A percentile compares a stretch with the other conserved stretches of the same genome.
phyloP scores from a whole-genome alignment of 2,888 invertebrate species.

The Adela reaumurella region DNA sequence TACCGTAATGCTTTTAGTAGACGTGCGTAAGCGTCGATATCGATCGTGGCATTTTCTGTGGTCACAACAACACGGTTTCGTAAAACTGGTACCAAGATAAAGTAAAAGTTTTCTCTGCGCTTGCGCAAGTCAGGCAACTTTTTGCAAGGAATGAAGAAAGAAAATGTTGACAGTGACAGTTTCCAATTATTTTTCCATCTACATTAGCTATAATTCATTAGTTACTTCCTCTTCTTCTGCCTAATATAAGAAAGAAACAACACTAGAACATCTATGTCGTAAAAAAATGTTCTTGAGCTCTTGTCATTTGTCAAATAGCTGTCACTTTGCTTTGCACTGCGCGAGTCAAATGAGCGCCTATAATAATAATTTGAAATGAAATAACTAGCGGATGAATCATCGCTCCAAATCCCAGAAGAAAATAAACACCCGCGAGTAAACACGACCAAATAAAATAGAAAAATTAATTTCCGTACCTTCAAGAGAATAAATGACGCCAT shows the following conservation, averaged over 20 bases:
- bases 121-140: too few relatives aligned
- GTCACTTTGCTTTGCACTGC: background rate
- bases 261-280: background rate
- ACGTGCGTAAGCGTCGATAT: too few relatives aligned
- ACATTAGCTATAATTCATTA: too few relatives aligned
- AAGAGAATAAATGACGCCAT: slow-evolving; percentile 56
- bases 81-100: too few relatives aligned
- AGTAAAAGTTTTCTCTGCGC: too few relatives aligned
- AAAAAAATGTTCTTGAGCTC: too few relatives aligned
- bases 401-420: background rate
- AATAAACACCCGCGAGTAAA: background rate
- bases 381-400: background rate
- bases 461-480: slow-evolving; percentile 31
- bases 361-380: background rate
- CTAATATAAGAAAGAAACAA: background rate
- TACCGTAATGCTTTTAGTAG: too few relatives aligned
- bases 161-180: too few relatives aligned
- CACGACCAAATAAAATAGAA: background rate
- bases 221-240: background rate
- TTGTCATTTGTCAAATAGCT: background rate
- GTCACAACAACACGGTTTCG: too few relatives aligned
- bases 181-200: too few relatives aligned
- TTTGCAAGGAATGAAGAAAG: too few relatives aligned
- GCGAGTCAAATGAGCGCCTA: slow-evolving; percentile 13
- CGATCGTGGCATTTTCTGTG: too few relatives aligned